These are phyloP conservation scores for Eupelmus urozonus DNA, from an alignment of 2,888 invertebrate species.

Conservation along the genomic window DNA sequence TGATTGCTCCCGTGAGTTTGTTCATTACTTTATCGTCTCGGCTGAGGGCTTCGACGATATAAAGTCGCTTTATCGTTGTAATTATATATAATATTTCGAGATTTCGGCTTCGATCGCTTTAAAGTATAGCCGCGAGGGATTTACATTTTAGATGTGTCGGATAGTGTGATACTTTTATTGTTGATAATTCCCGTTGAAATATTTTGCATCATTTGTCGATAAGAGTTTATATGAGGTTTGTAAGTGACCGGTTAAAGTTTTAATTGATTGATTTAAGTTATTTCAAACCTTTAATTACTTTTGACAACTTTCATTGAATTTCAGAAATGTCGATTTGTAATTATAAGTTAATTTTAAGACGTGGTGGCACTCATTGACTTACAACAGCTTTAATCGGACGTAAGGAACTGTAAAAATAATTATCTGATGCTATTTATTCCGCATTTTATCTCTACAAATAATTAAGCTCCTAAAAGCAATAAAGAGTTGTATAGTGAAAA, in stretches of 20 bases:
- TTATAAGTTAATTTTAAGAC: conserved; percentile 33
- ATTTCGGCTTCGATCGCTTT: background rate
- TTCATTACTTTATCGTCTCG: conserved; percentile 44
- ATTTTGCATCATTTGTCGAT: background rate
- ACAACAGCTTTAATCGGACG: background rate
- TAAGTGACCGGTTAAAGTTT: too few species aligned
- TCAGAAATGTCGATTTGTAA: conserved; percentile 11
- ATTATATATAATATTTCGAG: conserved; percentile 32
- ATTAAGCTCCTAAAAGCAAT: too few species aligned
- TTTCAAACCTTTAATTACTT: too few species aligned
- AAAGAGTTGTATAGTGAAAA: background rate
- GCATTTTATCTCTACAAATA: too few species aligned
- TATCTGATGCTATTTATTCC: too few species aligned
- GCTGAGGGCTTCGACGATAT: background rate
- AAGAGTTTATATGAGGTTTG: too few species aligned
- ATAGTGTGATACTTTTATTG: too few species aligned
- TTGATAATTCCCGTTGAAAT: too few species aligned
- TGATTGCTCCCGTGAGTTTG: conserved; percentile 40
- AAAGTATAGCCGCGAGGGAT: too few species aligned
- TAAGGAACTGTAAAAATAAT: conserved; percentile 5
- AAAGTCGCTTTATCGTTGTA: conserved; percentile 23
- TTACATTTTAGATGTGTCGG: too few species aligned
- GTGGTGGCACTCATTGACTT: background rate
- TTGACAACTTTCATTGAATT: too few species aligned
- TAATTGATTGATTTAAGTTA: too few species aligned